phyloP scores from a whole-genome alignment of 2,113 vertebrate species.

The mouse (Mus musculus) region GRCm39 chr1:167209501-167210000 shows the following conservation, averaged over 20 bases:
- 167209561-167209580: background rate
- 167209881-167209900: background rate
- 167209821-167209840: background rate
- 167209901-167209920: background rate
- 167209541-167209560: background rate
- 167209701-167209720: background rate
- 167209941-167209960: background rate
- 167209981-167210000: background rate
- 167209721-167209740: background rate
- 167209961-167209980: background rate
- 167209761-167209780: too few relatives aligned
- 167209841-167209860: background rate
- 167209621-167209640: background rate
- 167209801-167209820: background rate
- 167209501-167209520: background rate
- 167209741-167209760: background rate
- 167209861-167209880: background rate
- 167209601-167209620: background rate
- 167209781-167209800: rapidly evolving
- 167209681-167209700: background rate
- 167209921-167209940: background rate
- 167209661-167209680: background rate
- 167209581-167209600: background rate
- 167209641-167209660: background rate
- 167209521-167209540: background rate